Conservation (phyloP, 53 echinoderm and acorn worm species). For the Stichopus horrens region DNA sequence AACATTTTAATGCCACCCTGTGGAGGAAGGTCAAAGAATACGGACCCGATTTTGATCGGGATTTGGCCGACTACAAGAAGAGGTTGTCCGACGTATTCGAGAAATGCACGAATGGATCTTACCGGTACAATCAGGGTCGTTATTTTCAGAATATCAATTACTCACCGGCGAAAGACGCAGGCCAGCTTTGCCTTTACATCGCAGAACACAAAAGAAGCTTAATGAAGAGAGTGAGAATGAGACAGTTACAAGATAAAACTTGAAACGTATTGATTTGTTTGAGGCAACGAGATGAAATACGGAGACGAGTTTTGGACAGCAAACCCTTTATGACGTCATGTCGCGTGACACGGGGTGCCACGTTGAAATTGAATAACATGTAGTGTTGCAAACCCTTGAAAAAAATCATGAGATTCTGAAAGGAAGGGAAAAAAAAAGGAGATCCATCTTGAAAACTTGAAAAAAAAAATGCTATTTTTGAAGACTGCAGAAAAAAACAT, state of each 20-base stretch:
- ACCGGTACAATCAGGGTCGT: constrained; percentile 57
- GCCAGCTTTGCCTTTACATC: constrained; percentile 43
- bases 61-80: constrained; percentile 58
- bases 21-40: constrained; percentile 75
- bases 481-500: too few relatives aligned
- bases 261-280: too few relatives aligned
- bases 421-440: too few relatives aligned
- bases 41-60: constrained; percentile 59
- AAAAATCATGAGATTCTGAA: too few relatives aligned
- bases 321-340: too few relatives aligned
- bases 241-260: background rate
- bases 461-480: too few relatives aligned
- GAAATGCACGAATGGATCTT: constrained; percentile 54
- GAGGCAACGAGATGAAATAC: too few relatives aligned
- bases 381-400: too few relatives aligned
- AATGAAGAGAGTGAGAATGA: background rate
- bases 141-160: constrained; percentile 57
- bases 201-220: constrained; percentile 49
- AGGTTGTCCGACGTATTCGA: constrained; percentile 52
- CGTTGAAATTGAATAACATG: too few relatives aligned
- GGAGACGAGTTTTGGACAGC: too few relatives aligned
- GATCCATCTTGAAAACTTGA: too few relatives aligned
- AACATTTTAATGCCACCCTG: constrained; percentile 68
- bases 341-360: too few relatives aligned
- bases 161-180: constrained; percentile 46